Evolutionary conservation across 1,140 invertebrate genomes (phyloP), one percentile per base, ranked within the genome.

Genomic region (Ectropis grisescens): DNA sequence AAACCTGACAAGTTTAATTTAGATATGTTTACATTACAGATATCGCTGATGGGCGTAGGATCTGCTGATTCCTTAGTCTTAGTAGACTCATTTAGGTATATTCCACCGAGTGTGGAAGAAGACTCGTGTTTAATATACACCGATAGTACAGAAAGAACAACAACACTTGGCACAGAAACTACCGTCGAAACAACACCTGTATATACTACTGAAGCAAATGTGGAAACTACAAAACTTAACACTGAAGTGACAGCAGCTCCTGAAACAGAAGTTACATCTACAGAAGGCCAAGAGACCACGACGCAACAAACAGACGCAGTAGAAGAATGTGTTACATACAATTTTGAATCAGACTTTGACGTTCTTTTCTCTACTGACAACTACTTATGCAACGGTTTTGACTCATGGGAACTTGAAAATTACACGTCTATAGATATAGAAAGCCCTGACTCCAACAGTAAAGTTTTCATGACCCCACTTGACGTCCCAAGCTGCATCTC

Each of bases 1-100:
- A n/a, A n/a, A n/a, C n/a, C n/a, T n/a, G n/a, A n/a, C n/a, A n/a
- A n/a, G n/a, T n/a, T n/a, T 19, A 19, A 19, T 19, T 19, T 19
- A 24, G 12, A 11, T 23, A 11, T 12, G 5, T 16, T 38, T 14
- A 13, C 23, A 22, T 54, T 51, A 26, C 47, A 62, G 58, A 29
- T 62, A 14, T 32, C 44, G 9, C 29, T 62, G 10, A 29, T 58
- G 13, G 58, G 55, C 29, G 27, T 41, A 16, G 41, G 35, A 30
- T 37, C 35, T 10, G 26, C 30, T 1, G 33, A 28, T 2, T 53
- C 60, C n/a, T 34, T 29, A 15, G 29, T 65, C 6, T 27, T 65
- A 13, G 28, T 65, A 4, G 60, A 65, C 38, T 60, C 60, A 19
- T 54, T 60, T 15, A 47, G 60, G 4, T 58, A 55, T 12, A 35